Conservation (phyloP, 2,888 invertebrate genomes). For the Chymomyza fuscimana region DNA sequence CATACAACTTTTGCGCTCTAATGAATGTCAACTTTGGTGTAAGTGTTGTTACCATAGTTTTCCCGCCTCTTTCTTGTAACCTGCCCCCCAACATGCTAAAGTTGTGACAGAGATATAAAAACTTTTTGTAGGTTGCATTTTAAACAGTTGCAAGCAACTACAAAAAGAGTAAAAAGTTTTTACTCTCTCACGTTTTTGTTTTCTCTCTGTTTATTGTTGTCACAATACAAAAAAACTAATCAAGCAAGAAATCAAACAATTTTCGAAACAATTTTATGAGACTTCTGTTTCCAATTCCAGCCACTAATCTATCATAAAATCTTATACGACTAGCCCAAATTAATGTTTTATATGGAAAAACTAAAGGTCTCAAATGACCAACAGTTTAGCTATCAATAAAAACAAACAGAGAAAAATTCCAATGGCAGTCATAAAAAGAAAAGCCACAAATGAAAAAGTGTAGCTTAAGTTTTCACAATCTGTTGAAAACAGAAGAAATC, state of each 20-base stretch:
- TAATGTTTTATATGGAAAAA: too few species aligned
- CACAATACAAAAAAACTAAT: constrained; percentile 44
- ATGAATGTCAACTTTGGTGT: constrained; percentile 66
- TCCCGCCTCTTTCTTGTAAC: constrained; percentile 5
- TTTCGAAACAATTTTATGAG: constrained; percentile 20
- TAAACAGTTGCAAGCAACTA: constrained; percentile 33
- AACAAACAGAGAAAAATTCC: neutral
- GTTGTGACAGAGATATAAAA: constrained; percentile 8
- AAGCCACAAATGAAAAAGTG: neutral
- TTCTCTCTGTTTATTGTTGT: neutral
- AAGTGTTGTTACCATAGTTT: constrained; percentile 27
- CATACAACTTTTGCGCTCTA: constrained; percentile 47
- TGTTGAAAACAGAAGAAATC: neutral
- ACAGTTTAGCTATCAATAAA: neutral
- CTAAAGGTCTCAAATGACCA: constrained; percentile 8
- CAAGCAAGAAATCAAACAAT: constrained; percentile 33
- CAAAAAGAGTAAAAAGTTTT: neutral
- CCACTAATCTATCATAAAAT: too few species aligned
- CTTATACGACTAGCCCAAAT: too few species aligned
- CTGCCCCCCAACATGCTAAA: neutral
- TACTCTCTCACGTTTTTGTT: too few species aligned
- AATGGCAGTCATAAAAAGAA: constrained; percentile 10
- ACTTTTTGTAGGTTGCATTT: constrained; percentile 35
- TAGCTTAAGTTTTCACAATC: neutral
- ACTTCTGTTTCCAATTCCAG: neutral